These are phyloP conservation scores for Elmis aenea DNA, from an alignment of 2,888 invertebrate genomes.

Conservation along the genomic window DNA sequence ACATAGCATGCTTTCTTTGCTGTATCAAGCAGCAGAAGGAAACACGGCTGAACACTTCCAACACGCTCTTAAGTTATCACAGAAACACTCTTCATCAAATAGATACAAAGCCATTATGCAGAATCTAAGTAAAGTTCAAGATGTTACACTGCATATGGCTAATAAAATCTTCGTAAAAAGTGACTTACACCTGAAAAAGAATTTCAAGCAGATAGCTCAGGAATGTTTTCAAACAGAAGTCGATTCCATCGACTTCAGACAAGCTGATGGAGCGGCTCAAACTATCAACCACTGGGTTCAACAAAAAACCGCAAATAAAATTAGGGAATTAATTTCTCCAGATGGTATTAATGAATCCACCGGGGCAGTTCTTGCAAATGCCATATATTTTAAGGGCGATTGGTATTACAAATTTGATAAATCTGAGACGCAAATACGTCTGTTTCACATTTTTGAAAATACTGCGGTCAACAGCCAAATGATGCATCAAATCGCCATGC, in stretches of 20 bases:
- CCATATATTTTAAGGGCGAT: conserved; percentile 77
- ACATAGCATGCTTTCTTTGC: conserved; percentile 42
- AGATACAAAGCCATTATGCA: conserved; percentile 26
- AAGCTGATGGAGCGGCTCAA: conserved; percentile 48
- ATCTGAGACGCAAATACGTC: conserved; percentile 51
- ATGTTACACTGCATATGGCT: conserved; percentile 61
- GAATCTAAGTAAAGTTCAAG: conserved; percentile 37
- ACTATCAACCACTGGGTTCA: conserved; percentile 79
- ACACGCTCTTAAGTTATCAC: conserved; percentile 25
- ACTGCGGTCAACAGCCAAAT: conserved; percentile 61
- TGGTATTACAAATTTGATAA: conserved; percentile 67
- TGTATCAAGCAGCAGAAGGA: conserved; percentile 40
- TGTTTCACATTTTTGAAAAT: conserved; percentile 59
- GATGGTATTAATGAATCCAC: conserved; percentile 54
- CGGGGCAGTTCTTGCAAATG: conserved; percentile 71
- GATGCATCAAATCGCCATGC: conserved; percentile 60
- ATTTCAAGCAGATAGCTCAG: conserved; percentile 54
- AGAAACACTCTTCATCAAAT: conserved; percentile 25
- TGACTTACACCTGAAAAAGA: conserved; percentile 48
- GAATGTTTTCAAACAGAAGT: conserved; percentile 61
- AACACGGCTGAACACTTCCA: conserved; percentile 35
- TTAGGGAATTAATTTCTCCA: conserved; percentile 65
- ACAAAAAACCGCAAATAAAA: conserved; percentile 73
- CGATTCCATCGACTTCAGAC: conserved; percentile 57
- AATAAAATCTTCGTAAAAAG: conserved; percentile 63